phyloP scores from a whole-genome alignment of 1,140 invertebrate species.

The Nebria ingens region DNA sequence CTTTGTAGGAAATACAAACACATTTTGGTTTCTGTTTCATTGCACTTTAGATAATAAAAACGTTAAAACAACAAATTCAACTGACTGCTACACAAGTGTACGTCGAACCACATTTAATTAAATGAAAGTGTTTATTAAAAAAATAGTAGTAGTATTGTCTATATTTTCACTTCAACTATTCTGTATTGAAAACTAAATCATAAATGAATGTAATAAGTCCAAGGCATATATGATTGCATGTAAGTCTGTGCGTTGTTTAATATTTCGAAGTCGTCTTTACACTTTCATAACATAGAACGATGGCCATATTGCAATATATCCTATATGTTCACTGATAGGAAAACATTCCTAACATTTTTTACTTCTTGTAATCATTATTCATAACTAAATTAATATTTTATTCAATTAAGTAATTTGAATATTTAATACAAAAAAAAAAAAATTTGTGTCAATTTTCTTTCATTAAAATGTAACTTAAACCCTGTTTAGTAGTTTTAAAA shows the following conservation, averaged over 20 bases:
- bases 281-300: not conserved
- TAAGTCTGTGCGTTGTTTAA: too few species aligned
- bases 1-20: not conserved
- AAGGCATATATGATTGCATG: not conserved
- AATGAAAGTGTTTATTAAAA: not conserved
- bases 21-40: not conserved
- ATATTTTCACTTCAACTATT: not conserved
- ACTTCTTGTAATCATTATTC: not conserved
- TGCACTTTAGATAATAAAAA: not conserved
- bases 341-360: conserved; percentile 10
- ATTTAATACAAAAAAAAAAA: too few species aligned
- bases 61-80: not conserved
- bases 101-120: not conserved
- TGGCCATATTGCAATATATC: conserved; percentile 13
- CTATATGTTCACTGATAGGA: conserved; percentile 26
- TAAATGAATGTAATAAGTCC: not conserved
- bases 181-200: not conserved
- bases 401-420: too few species aligned
- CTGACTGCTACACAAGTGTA: not conserved
- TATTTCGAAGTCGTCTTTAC: too few species aligned
- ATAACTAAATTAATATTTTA: too few species aligned
- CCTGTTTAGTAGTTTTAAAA: too few species aligned
- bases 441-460: too few species aligned
- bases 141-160: too few species aligned
- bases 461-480: too few species aligned